Conservation (phyloP, 2,797 vertebrate species). For the Gymnothorax javanicus region DNA sequence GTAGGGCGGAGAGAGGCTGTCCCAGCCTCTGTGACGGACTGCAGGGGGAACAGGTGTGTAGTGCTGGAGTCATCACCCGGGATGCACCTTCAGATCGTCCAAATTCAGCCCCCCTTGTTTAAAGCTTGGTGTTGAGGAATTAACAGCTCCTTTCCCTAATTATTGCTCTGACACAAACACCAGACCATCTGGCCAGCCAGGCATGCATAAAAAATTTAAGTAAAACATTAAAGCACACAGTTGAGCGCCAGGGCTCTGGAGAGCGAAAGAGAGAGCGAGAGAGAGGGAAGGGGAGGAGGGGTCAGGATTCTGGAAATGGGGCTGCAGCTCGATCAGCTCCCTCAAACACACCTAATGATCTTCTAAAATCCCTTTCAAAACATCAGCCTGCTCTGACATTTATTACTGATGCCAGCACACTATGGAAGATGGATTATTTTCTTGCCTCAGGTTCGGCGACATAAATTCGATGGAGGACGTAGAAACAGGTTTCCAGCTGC, state of each 20-base stretch:
- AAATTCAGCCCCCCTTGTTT: neutral
- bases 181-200: neutral
- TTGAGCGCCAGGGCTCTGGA: neutral
- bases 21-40: neutral
- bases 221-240: slow-evolving; percentile 22
- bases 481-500: slow-evolving; percentile 49
- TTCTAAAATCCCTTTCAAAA: neutral
- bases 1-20: neutral
- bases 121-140: neutral
- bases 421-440: neutral
- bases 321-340: slow-evolving; percentile 4
- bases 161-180: slow-evolving; percentile 2
- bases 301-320: neutral
- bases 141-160: neutral
- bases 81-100: no score
- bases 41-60: neutral
- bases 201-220: slow-evolving; percentile 13
- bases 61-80: neutral
- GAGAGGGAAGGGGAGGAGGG: neutral
- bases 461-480: slow-evolving; percentile 38
- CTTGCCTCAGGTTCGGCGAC: slow-evolving; percentile 35
- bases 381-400: slow-evolving; percentile 10
- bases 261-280: no score
- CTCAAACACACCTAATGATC: neutral
- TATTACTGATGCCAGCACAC: slow-evolving; percentile 6